Evolutionary conservation across 2,113 vertebrate species (phyloP).

Genomic region (Pangasianodon hypophthalmus): DNA sequence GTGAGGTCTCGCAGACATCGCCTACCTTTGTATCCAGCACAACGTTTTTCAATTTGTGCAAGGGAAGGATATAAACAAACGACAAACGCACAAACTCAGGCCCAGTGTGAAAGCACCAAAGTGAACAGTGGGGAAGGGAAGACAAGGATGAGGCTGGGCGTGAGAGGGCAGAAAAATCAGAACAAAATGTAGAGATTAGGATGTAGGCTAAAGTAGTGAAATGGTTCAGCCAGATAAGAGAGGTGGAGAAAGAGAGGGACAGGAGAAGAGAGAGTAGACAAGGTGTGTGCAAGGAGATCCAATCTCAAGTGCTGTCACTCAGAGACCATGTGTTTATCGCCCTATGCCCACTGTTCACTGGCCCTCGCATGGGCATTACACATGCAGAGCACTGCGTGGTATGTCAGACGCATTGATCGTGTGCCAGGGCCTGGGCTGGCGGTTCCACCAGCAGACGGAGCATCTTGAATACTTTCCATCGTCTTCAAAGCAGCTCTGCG

Average conservation of each 20-base stretch:
- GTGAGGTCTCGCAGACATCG: slow-evolving; percentile 28
- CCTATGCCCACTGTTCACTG: slow-evolving; percentile 39
- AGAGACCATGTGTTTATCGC: slow-evolving; percentile 47
- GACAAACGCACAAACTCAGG: slow-evolving; percentile 43
- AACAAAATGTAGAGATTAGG: slow-evolving; percentile 46
- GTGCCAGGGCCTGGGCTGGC: slow-evolving; percentile 28
- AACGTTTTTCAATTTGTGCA: slow-evolving; percentile 49
- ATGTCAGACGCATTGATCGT: slow-evolving; percentile 50
- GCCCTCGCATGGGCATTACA: slow-evolving; percentile 47
- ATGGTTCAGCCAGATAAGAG: slow-evolving; percentile 49
- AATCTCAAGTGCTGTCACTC: slow-evolving; percentile 54
- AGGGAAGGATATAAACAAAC: slow-evolving; percentile 51
- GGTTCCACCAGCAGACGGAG: slow-evolving; percentile 39
- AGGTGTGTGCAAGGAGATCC: slow-evolving; percentile 47
- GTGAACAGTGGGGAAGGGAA: slow-evolving; percentile 42
- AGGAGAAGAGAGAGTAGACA: slow-evolving; percentile 20
- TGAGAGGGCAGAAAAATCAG: neutral
- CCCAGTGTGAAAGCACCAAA: slow-evolving; percentile 31
- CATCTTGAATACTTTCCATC: slow-evolving; percentile 45
- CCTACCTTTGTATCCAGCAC: slow-evolving; percentile 25
- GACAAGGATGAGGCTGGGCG: slow-evolving; percentile 16
- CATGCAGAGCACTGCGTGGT: slow-evolving; percentile 44
- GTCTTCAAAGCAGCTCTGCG: slow-evolving; percentile 43
- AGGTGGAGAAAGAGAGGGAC: slow-evolving; percentile 26
- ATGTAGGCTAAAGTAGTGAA: slow-evolving; percentile 44